These are phyloP conservation scores for Drosophila sucinea DNA, from an alignment of 1,140 invertebrate species.

Conservation along the genomic window DNA sequence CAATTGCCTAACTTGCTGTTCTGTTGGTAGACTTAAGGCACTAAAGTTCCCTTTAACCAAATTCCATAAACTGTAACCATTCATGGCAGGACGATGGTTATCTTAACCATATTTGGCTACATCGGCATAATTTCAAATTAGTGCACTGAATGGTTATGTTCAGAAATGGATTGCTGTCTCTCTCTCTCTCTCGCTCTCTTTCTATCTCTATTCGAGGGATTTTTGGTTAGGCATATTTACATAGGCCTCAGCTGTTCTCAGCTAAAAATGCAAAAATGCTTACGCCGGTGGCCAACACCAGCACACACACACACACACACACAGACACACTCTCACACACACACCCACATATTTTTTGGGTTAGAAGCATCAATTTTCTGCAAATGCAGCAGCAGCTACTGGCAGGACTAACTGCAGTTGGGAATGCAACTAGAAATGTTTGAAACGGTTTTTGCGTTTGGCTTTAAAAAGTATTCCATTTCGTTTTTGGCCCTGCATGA, in stretches of 20 bases:
- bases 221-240: conserved; percentile 64
- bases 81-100: background rate
- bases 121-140: conserved; percentile 80
- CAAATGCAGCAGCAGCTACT: conserved; percentile 17
- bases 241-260: conserved; percentile 56
- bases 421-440: conserved; percentile 57
- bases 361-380: conserved; percentile 18
- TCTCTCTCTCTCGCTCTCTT: conserved; percentile 47
- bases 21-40: background rate
- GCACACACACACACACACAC: background rate
- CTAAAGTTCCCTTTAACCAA: conserved; percentile 8
- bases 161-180: conserved; percentile 32
- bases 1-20: background rate
- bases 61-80: conserved; percentile 13
- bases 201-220: conserved; percentile 45
- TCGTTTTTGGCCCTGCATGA: conserved; percentile 37
- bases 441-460: conserved; percentile 15
- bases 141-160: conserved; percentile 77
- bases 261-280: conserved; percentile 72
- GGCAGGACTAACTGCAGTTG: conserved; percentile 29
- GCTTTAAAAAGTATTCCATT: background rate
- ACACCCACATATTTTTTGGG: conserved; percentile 10
- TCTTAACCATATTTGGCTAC: conserved; percentile 62
- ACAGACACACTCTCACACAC: background rate
- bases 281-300: conserved; percentile 45